Percentiles rank a stretch among this genome's conserved stretches.
Conservation (phyloP, 2,113 vertebrate species). For the Bubo scandiacus region DNA sequence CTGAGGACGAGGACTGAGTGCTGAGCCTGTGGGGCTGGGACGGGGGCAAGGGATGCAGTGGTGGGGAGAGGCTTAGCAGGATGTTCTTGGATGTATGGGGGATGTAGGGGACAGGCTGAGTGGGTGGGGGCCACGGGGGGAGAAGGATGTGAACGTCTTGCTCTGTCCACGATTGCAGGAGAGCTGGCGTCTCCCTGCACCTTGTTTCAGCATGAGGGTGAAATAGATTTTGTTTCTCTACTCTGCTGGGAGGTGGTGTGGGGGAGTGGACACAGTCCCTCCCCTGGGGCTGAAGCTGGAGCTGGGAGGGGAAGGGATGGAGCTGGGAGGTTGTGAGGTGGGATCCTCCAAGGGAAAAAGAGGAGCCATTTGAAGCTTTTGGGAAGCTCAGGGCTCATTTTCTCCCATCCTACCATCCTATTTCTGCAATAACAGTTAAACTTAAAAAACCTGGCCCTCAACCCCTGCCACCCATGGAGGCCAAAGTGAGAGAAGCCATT, state of each 20-base stretch:
- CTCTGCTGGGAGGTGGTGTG: not conserved
- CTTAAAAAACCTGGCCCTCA: not conserved
- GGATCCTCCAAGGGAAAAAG: not conserved
- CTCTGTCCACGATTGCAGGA: not conserved
- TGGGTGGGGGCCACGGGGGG: not conserved
- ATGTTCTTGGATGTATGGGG: not conserved
- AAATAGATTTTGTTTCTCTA: not conserved
- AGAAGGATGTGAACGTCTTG: not conserved
- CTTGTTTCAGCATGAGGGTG: not conserved
- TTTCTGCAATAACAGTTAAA: not conserved
- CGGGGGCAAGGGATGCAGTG: rapidly evolving
- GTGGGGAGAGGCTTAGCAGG: not conserved
- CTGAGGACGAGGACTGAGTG: not conserved
- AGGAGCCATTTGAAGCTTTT: not conserved
- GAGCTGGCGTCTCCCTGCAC: not conserved
- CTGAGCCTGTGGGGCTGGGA: not conserved
- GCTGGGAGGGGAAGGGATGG: not conserved
- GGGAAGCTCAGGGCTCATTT: not conserved
- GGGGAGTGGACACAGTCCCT: not conserved
- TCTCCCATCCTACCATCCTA: not conserved
- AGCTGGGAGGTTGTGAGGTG: not conserved
- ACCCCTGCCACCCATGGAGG: not conserved
- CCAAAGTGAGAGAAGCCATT: conserved; percentile 34
- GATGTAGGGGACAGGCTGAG: not conserved
- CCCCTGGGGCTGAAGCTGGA: not conserved